phyloP scores from a whole-genome alignment of 2,113 vertebrate genomes.

The Aphelocoma coerulescens region DNA sequence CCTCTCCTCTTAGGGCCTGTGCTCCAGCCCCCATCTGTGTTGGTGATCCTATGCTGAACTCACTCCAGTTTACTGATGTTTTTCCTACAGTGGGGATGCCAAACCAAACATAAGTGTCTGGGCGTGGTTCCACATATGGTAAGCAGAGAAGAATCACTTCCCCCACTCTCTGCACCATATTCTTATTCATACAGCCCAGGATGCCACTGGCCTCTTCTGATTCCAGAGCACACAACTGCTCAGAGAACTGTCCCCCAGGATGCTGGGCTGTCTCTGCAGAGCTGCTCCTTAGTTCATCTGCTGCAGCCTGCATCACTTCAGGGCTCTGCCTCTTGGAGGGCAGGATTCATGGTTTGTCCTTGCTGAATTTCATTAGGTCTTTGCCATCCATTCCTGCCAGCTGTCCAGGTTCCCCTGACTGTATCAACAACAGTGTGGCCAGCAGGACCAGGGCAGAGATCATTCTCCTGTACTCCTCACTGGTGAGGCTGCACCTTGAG shows the following conservation, averaged over 20 bases:
- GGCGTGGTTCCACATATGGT: not conserved
- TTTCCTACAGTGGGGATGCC: not conserved
- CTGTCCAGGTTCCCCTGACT: not conserved
- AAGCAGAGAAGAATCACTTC: not conserved
- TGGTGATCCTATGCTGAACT: not conserved
- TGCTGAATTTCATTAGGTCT: not conserved
- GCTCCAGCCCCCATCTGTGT: not conserved
- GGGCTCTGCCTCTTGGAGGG: not conserved
- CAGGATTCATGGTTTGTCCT: not conserved
- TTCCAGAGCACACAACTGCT: not conserved
- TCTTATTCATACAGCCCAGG: not conserved
- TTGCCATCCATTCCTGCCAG: not conserved
- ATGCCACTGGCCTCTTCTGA: not conserved
- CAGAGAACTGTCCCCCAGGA: not conserved
- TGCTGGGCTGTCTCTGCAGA: not conserved
- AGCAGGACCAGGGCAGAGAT: not conserved
- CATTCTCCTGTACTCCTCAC: rapidly evolving
- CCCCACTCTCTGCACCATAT: not conserved
- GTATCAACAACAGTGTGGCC: not conserved
- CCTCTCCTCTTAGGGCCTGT: not conserved
- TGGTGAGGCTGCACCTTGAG: not conserved
- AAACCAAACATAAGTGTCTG: not conserved
- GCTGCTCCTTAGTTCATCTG: not conserved
- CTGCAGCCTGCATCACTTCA: not conserved
- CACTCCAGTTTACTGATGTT: not conserved